Conservation (phyloP, 2,888 invertebrate genomes). For the Myathropa florea region DNA sequence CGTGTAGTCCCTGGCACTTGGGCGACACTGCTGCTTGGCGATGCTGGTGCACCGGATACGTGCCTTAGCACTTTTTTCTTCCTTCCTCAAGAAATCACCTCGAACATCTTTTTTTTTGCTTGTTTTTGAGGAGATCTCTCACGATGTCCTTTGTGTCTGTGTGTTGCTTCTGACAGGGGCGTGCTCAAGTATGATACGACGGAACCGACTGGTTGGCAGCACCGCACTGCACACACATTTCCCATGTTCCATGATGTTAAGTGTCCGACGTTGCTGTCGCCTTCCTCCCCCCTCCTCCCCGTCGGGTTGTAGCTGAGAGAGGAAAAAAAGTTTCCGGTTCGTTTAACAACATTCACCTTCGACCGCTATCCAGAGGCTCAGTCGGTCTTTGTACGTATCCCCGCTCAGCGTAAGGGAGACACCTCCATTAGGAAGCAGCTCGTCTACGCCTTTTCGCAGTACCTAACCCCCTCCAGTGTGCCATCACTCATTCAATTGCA, state of each 20-base stretch:
- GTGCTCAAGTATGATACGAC: constrained; percentile 66
- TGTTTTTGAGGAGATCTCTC: constrained; percentile 25
- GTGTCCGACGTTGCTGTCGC: constrained; percentile 52
- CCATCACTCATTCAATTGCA: constrained; percentile 54
- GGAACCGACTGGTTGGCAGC: constrained; percentile 47
- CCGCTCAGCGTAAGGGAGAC: constrained; percentile 47
- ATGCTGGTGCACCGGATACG: constrained; percentile 45
- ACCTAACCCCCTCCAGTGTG: constrained; percentile 32
- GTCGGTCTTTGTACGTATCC: constrained; percentile 9
- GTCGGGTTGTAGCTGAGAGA: neutral
- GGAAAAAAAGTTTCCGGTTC: constrained; percentile 66
- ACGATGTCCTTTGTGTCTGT: constrained; percentile 57
- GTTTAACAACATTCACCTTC: constrained; percentile 69
- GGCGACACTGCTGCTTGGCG: neutral
- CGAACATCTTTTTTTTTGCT: constrained; percentile 9
- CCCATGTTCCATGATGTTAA: constrained; percentile 63
- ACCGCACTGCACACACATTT: constrained; percentile 57
- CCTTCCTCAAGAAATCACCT: constrained; percentile 60
- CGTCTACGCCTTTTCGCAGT: constrained; percentile 54
- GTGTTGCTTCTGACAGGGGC: constrained; percentile 65
- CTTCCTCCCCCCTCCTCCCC: neutral
- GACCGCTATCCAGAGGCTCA: constrained; percentile 20
- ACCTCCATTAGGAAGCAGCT: constrained; percentile 64
- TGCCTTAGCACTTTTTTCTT: constrained; percentile 61
- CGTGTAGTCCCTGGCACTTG: constrained; percentile 60